A percentile compares a stretch with the other conserved stretches of the same genome.
These are phyloP conservation scores for Acanthacorydalis orientalis DNA, from an alignment of 2,888 invertebrate genomes.

Conservation along the genomic window DNA sequence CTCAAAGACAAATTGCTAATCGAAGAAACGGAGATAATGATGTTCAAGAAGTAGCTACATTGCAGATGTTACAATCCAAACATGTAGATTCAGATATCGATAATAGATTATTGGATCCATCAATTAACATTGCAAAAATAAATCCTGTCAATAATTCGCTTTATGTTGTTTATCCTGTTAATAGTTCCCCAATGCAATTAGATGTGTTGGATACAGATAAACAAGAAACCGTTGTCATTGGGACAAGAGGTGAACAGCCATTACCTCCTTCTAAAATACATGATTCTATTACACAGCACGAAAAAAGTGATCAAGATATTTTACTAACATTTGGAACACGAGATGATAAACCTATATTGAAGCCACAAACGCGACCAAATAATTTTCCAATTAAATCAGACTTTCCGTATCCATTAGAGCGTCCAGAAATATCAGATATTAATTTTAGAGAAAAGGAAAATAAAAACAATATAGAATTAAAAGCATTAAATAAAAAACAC, in stretches of 20 bases:
- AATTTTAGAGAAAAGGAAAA: conserved; percentile 8
- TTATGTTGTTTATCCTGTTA: conserved; percentile 43
- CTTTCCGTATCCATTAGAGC: conserved; percentile 47
- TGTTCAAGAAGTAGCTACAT: conserved; percentile 39
- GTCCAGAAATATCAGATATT: conserved; percentile 32
- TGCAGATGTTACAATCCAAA: conserved; percentile 51
- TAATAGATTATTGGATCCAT: conserved; percentile 10
- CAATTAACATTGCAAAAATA: conserved; percentile 8
- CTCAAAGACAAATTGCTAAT: conserved; percentile 26
- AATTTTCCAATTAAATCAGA: conserved; percentile 30
- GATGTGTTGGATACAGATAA: conserved; percentile 25
- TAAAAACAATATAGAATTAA: conserved; percentile 3
- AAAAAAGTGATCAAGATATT: conserved; percentile 27
- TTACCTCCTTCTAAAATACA: conserved; percentile 23
- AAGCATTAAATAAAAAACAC: not conserved
- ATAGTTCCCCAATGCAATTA: conserved; percentile 30
- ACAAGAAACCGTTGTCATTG: conserved; percentile 36
- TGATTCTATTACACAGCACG: conserved; percentile 12
- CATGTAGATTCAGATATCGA: conserved; percentile 18
- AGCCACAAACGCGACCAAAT: conserved; percentile 22
- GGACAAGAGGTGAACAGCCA: conserved; percentile 33
- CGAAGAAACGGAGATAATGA: conserved; percentile 24
- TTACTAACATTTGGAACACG: conserved; percentile 24
- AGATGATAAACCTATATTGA: conserved; percentile 25
- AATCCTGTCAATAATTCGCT: conserved; percentile 24